Percentiles rank a stretch among this genome's conserved stretches.
Conservation (phyloP, 2,888 invertebrate species). For the Subacronicta megacephala region DNA sequence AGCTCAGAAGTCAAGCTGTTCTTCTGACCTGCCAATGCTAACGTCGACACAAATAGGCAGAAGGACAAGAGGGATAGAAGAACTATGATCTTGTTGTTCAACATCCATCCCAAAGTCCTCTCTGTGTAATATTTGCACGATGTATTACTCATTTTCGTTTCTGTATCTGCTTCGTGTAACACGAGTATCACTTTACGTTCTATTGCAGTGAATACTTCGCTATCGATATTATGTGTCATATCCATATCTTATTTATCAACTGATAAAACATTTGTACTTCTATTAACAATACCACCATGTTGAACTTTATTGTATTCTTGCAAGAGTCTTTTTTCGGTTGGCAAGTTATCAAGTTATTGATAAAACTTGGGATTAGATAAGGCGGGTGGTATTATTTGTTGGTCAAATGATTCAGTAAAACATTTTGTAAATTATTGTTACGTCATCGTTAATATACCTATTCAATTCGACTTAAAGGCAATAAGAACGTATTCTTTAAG, state of each 20-base stretch:
- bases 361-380: constrained; percentile 44
- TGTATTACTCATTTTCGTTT: constrained; percentile 60
- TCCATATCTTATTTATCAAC: constrained; percentile 40
- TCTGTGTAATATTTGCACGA: constrained; percentile 74
- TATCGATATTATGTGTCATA: constrained; percentile 24
- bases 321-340: constrained; percentile 26
- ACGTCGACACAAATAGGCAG: constrained; percentile 78
- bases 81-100: constrained; percentile 82
- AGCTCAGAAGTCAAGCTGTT: constrained; percentile 65
- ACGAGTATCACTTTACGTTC: constrained; percentile 37
- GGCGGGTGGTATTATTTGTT: constrained; percentile 18
- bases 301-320: constrained; percentile 13
- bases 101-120: constrained; percentile 72
- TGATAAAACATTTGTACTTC: constrained; percentile 28
- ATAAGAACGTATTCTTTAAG: no score
- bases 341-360: constrained; percentile 1
- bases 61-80: constrained; percentile 75
- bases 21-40: constrained; percentile 75
- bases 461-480: no score
- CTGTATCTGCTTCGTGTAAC: constrained; percentile 4
- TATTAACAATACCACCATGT: background rate
- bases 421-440: constrained; percentile 12
- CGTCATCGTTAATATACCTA: constrained; percentile 16
- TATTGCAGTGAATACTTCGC: constrained; percentile 35
- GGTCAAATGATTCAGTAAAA: constrained; percentile 10